phyloP scores from a whole-genome alignment of 2,888 invertebrate genomes.

The Diploptera punctata region DNA sequence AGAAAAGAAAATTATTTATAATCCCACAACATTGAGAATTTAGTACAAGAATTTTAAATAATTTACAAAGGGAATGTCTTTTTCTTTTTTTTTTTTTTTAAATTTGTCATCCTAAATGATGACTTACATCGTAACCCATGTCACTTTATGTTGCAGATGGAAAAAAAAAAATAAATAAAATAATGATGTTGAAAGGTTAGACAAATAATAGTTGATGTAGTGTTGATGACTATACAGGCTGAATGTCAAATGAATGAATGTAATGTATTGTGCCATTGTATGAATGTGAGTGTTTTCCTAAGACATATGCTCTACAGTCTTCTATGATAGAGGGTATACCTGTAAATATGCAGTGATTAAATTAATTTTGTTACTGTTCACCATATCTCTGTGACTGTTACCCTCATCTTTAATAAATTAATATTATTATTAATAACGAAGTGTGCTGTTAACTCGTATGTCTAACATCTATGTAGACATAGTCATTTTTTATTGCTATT shows the following conservation, averaged over 20 bases:
- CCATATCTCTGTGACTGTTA: neutral
- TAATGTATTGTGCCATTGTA: neutral
- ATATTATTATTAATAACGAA: neutral
- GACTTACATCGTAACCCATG: slow-evolving; percentile 7
- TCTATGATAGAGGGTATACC: neutral
- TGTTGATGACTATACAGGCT: neutral
- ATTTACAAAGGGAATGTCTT: slow-evolving; percentile 20
- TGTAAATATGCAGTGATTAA: neutral
- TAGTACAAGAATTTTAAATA: slow-evolving; percentile 12
- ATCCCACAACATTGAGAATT: slow-evolving; percentile 8
- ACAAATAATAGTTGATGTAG: slow-evolving; percentile 36
- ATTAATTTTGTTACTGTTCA: neutral
- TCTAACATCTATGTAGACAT: neutral
- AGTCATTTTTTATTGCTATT: slow-evolving; percentile 1
- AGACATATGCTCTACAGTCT: neutral
- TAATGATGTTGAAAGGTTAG: slow-evolving; percentile 22
- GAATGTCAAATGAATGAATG: neutral
- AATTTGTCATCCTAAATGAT: neutral
- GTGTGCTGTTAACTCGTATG: neutral
- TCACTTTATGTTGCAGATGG: neutral
- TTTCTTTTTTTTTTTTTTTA: slow-evolving; percentile 14
- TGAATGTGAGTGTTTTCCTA: neutral
- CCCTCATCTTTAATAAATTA: no score
- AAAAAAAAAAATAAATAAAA: slow-evolving; percentile 2
- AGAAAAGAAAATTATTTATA: slow-evolving; percentile 1